These are phyloP conservation scores for Coptotermes formosanus DNA, from an alignment of 1,140 invertebrate genomes.

Conservation along the genomic window DNA sequence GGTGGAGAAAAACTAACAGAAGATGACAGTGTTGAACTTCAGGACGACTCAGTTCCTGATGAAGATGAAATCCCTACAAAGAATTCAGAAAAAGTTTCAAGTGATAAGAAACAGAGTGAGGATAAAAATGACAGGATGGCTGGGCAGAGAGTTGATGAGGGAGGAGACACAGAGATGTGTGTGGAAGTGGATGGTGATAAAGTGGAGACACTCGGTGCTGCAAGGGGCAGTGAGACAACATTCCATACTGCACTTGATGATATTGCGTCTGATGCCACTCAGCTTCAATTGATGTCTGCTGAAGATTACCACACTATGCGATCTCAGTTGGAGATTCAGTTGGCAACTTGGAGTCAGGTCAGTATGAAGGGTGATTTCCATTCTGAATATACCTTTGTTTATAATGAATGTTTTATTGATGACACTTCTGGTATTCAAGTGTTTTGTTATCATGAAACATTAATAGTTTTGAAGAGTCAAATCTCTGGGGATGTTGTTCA, in stretches of 20 bases:
- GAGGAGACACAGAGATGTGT: constrained; percentile 39
- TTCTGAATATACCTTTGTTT: no score
- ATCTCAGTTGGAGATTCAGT: constrained; percentile 54
- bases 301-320: constrained; percentile 40
- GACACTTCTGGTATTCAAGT: no score
- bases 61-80: constrained; percentile 47
- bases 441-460: no score
- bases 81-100: constrained; percentile 50
- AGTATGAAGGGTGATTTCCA: not conserved
- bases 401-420: no score
- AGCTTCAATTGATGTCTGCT: constrained; percentile 39
- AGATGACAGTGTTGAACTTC: constrained; percentile 51
- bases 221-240: constrained; percentile 67
- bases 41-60: constrained; percentile 45
- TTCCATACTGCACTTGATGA: constrained; percentile 56
- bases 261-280: constrained; percentile 20
- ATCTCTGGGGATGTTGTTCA: no score
- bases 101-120: not conserved
- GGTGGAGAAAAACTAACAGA: constrained; percentile 55
- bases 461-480: no score
- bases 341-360: constrained; percentile 53
- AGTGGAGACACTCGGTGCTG: constrained; percentile 64
- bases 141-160: constrained; percentile 36
- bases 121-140: not conserved
- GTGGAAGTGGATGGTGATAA: constrained; percentile 72